Evolutionary conservation across 2,797 vertebrate genomes (phyloP).

Genomic region (Poecile montanus): DNA sequence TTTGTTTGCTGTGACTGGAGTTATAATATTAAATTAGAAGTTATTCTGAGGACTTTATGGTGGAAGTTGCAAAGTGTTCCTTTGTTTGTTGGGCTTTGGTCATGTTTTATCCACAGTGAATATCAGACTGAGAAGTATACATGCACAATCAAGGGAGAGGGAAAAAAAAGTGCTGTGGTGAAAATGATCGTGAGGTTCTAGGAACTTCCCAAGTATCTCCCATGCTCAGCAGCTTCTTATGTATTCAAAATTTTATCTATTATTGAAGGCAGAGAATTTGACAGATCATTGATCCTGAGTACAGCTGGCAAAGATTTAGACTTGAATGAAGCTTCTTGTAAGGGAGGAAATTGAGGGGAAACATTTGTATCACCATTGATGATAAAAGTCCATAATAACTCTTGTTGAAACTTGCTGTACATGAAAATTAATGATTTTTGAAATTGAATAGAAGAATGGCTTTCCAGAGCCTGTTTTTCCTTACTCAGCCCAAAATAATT

Average conservation of each 20-base stretch:
- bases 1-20: not conserved
- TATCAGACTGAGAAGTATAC: not conserved
- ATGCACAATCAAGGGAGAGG: not conserved
- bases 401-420: conserved; percentile 5
- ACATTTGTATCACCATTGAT: not conserved
- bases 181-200: not conserved
- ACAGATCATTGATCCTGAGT: conserved; percentile 3
- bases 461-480: conserved; percentile 3
- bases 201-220: not conserved
- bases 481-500: not conserved
- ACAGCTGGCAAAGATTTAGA: not conserved
- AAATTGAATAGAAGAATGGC: not conserved
- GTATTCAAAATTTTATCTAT: conserved; percentile 23
- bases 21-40: not conserved
- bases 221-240: not conserved
- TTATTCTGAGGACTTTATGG: not conserved
- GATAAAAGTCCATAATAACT: conserved; percentile 25
- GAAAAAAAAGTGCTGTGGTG: not conserved
- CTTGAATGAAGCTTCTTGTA: not conserved
- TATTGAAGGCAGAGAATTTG: conserved; percentile 31
- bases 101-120: not conserved
- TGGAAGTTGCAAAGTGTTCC: not conserved
- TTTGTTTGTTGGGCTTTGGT: not conserved
- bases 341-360: conserved; percentile 17
- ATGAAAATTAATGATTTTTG: conserved; percentile 27